A percentile compares a stretch with the other conserved stretches of the same genome.
phyloP scores from a whole-genome alignment of 2,888 invertebrate species.

The Drosophila incognita region DNA sequence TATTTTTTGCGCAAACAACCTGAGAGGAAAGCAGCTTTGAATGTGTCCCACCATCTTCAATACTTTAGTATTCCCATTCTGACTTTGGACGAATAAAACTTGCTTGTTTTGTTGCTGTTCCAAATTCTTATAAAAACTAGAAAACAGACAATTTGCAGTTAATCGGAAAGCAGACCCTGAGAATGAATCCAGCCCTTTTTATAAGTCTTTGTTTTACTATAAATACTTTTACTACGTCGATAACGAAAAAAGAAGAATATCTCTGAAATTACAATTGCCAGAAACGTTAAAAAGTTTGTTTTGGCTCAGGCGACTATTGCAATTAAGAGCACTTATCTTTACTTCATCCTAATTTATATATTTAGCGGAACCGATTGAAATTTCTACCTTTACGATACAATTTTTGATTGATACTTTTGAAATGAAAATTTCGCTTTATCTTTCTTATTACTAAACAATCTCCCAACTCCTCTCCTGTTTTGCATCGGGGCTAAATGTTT shows the following conservation, averaged over 20 bases:
- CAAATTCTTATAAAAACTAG: background rate
- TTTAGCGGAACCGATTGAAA: background rate
- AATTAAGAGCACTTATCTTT: background rate
- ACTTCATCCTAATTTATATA: background rate
- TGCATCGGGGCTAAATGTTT: slow-evolving; percentile 4
- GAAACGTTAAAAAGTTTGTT: background rate
- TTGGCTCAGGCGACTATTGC: background rate
- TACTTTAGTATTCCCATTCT: slow-evolving; percentile 4
- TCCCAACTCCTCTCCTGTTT: background rate
- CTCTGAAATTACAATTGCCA: background rate
- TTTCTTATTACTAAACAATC: background rate
- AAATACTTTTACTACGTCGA: background rate
- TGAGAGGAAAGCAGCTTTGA: slow-evolving; percentile 29
- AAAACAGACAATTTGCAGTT: background rate
- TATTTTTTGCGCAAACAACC: slow-evolving; percentile 25
- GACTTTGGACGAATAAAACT: background rate
- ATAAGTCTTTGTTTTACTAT: background rate
- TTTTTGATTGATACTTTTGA: background rate
- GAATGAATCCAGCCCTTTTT: background rate
- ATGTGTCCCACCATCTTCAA: slow-evolving; percentile 1
- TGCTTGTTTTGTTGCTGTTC: background rate
- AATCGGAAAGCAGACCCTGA: background rate
- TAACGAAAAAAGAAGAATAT: background rate
- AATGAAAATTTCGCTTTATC: background rate
- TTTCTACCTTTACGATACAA: background rate